Evolutionary conservation across 2,888 invertebrate species (phyloP).

Genomic region (Tinea semifulvella): DNA sequence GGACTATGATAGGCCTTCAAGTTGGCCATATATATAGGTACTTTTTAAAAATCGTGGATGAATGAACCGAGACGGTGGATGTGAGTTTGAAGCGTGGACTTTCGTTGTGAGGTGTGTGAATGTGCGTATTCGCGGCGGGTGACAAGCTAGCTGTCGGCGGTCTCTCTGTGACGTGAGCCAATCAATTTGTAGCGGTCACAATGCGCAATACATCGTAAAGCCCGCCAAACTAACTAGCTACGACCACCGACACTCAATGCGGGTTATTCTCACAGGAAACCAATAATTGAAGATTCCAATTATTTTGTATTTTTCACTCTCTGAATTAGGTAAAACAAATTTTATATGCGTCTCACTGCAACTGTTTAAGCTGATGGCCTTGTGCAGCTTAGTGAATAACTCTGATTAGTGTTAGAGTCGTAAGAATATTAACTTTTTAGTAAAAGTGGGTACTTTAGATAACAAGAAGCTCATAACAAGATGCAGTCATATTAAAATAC

Average conservation of each 20-base stretch:
- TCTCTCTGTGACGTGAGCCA: conserved; percentile 43
- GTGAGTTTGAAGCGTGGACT: conserved; percentile 8
- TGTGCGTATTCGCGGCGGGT: conserved; percentile 24
- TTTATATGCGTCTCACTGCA: background rate
- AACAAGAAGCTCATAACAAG: no score
- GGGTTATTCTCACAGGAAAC: conserved; percentile 29
- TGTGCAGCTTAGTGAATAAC: no score
- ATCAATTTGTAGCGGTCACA: conserved; percentile 58
- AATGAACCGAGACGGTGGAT: no score
- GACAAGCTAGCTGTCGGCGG: conserved; percentile 53
- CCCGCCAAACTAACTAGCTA: conserved; percentile 43
- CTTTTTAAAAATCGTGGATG: no score
- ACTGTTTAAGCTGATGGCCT: no score
- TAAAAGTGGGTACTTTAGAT: no score
- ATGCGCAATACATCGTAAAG: conserved; percentile 50
- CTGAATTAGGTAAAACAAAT: background rate
- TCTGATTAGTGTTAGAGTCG: no score
- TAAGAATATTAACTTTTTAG: no score
- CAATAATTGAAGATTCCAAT: conserved; percentile 9
- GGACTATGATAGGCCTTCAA: no score
- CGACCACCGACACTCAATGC: conserved; percentile 21
- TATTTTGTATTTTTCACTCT: no score
- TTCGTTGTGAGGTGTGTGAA: background rate
- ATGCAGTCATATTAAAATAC: no score
- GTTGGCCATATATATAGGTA: no score